Evolutionary conservation across 2,113 vertebrate species (phyloP), one percentile per base, ranked within the genome.

Genomic region (Rhombomys opimus): DNA sequence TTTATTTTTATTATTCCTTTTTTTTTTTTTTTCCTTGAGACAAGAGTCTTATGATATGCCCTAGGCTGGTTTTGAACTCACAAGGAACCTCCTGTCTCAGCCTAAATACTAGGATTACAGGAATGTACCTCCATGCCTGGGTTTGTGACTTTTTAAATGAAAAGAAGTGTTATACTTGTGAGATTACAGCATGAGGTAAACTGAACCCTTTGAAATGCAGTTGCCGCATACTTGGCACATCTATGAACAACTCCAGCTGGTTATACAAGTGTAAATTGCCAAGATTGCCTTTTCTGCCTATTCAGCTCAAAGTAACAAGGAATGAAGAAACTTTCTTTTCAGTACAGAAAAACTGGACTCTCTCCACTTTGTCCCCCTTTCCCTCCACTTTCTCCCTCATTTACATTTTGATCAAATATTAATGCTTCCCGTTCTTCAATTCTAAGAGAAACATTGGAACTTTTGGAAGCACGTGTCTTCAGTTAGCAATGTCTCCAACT

Each of bases 401-500:
- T 96, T 90, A 88, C 68, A 35, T 35, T 93, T 87, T 87, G 38
- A 68, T 84, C 41, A 92, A 63, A 70, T 76, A 25, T 75, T 94
- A 90, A 94, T 41, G 80, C 27, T 90, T 89, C 27, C 91, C 52
- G 78, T 59, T 76, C 41, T 84, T 92, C 72, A 50, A 76, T 52
- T 82, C 38, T 68, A 93, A 81, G 61, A 7, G 86, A 95, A 77
- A 85, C 4, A 70, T 7, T 63, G 72, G 87, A 77, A 87, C 63
- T 76, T 90, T 87, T 78, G 70, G 41, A 95, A 95, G 68, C n/a
- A 92, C 1, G 1, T 95, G 35, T 91, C 75, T 93, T 85, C 96
- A n/a, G 81, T 81, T 46, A 87, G 10, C 38, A 91, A 91, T 23
- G 84, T 7, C 38, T 5, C 91, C 35, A 80, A 87, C 9, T 72